phyloP scores from a whole-genome alignment of 2,113 vertebrate species.

The Tetrax tetrax region DNA sequence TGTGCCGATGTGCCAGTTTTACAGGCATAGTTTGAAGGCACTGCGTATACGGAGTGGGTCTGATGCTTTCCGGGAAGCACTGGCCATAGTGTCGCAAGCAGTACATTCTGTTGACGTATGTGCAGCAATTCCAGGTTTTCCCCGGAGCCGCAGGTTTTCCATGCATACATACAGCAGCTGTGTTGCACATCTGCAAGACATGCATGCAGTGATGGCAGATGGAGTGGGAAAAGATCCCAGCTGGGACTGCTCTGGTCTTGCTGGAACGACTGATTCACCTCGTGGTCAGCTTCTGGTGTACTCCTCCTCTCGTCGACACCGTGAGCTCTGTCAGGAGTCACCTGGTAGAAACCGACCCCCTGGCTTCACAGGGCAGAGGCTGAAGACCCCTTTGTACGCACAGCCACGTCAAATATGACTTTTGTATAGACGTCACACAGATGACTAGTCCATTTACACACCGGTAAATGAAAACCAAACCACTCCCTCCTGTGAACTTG shows the following conservation, averaged over 20 bases:
- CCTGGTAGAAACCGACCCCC: not conserved
- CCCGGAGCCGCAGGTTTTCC: not conserved
- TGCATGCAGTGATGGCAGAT: not conserved
- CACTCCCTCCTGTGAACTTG: not conserved
- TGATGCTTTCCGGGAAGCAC: not conserved
- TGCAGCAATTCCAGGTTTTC: not conserved
- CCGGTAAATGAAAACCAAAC: not conserved
- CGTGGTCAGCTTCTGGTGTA: not conserved
- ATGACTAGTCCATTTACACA: not conserved
- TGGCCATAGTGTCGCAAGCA: not conserved
- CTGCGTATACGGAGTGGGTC: not conserved
- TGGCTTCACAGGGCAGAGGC: not conserved
- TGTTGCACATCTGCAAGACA: not conserved
- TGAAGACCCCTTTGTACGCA: not conserved
- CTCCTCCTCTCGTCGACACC: rapidly evolving
- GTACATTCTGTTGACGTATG: too few relatives aligned
- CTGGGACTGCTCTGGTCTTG: not conserved
- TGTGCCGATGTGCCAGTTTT: not conserved
- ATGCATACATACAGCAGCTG: not conserved
- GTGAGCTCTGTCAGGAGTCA: not conserved
- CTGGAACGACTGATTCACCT: not conserved
- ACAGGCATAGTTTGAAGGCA: not conserved
- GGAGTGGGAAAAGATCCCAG: not conserved
- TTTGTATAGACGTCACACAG: not conserved
- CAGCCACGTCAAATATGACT: not conserved